Percentiles rank a stretch among this genome's conserved stretches.
These are phyloP conservation scores for Elymnias hypermnestra DNA, from an alignment of 1,140 invertebrate species.

Conservation along the genomic window DNA sequence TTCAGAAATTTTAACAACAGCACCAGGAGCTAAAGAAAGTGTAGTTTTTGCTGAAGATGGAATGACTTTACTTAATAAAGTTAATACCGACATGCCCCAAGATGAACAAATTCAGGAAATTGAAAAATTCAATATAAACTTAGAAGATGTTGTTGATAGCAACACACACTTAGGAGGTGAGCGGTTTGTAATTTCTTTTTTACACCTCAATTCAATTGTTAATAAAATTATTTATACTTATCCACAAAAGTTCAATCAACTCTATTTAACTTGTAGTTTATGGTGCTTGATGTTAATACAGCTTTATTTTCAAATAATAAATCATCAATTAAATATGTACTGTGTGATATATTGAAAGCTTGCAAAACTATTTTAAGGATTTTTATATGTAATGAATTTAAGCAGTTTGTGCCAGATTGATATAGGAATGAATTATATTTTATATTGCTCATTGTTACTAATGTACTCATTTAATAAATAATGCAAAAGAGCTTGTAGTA, in stretches of 20 bases:
- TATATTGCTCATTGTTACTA: no score
- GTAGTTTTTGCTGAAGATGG: constrained; percentile 61
- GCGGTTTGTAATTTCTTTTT: not conserved
- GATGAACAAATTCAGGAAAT: constrained; percentile 34
- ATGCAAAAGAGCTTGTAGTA: no score
- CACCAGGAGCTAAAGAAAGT: constrained; percentile 51
- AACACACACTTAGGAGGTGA: constrained; percentile 65
- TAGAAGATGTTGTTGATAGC: constrained; percentile 59
- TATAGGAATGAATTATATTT: no score
- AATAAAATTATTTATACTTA: not conserved
- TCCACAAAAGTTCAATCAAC: no score
- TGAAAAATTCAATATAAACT: constrained; percentile 51
- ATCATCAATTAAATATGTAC: no score
- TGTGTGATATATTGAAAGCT: no score
- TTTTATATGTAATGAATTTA: no score
- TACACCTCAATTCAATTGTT: constrained; percentile 2
- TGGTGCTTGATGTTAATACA: not conserved
- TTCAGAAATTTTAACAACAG: constrained; percentile 23
- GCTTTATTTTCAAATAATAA: not conserved
- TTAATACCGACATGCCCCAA: constrained; percentile 22
- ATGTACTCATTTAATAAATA: no score
- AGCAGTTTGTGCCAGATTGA: no score
- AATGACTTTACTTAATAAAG: constrained; percentile 41
- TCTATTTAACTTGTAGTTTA: no score
- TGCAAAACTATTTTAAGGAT: no score